Evolutionary conservation across 2,888 invertebrate genomes (phyloP).

Genomic region (Sisyra terminalis): DNA sequence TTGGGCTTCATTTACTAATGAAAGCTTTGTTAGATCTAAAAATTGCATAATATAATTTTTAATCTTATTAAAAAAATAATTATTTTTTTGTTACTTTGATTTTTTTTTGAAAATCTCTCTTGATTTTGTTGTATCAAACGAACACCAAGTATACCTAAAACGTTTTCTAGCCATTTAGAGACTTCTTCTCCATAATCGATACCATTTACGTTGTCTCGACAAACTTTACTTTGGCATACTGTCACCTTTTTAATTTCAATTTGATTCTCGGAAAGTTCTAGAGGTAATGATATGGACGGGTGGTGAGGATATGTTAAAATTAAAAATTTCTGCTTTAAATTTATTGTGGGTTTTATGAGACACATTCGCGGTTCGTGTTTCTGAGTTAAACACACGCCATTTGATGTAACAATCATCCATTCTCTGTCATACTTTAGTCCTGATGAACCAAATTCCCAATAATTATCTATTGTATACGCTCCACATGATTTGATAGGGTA

Average conservation of each 20-base stretch:
- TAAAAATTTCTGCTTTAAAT: neutral
- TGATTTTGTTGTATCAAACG: constrained; percentile 46
- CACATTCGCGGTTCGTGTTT: constrained; percentile 70
- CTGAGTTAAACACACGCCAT: constrained; percentile 75
- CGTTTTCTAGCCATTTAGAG: constrained; percentile 64
- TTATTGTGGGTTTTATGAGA: constrained; percentile 52
- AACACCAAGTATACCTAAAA: constrained; percentile 48
- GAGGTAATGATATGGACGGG: constrained; percentile 32
- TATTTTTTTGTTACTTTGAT: constrained; percentile 18
- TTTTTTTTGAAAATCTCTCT: constrained; percentile 14
- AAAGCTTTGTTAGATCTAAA: constrained; percentile 26
- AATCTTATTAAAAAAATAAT: neutral
- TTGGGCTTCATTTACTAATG: constrained; percentile 72
- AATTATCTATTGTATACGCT: constrained; percentile 43
- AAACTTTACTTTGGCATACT: constrained; percentile 68
- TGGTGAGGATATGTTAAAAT: constrained; percentile 26
- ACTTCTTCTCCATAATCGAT: constrained; percentile 72
- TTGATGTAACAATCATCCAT: constrained; percentile 81
- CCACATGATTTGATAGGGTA: constrained; percentile 90
- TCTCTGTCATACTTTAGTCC: constrained; percentile 80
- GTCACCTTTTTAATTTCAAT: constrained; percentile 22
- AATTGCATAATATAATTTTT: constrained; percentile 6
- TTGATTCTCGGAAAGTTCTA: constrained; percentile 24
- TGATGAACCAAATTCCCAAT: constrained; percentile 57
- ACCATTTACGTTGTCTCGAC: constrained; percentile 63